Evolutionary conservation across 2,888 invertebrate genomes (phyloP), one percentile per base, ranked within the genome.

Genomic region (Argyra leucocephala): DNA sequence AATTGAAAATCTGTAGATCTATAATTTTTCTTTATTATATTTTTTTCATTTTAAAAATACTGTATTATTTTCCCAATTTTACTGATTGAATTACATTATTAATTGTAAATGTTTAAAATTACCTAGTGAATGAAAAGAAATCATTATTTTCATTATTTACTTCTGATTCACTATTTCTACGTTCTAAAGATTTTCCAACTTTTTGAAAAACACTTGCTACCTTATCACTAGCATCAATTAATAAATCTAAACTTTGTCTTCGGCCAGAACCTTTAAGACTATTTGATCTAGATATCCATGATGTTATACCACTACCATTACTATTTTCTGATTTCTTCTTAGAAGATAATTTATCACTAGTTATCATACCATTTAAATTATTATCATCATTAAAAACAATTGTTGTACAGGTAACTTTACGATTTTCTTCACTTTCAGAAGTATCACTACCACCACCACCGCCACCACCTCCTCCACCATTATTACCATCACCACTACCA

Each of bases 211-310:
- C 90, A 75, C 90, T 90, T 65, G 83, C 85, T 68, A 91, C 87
- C 73, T 88, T 86, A 76, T 90, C 90, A 57, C 90, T 86, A 0
- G 90, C 90, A 69, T 90, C 90, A 74, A 90, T 83, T 24, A 91
- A 75, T 67, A 89, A 86, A 72, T 91, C 91, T 37, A 91, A 79
- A 69, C 90, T 90, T 76, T 90, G 90, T 24, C 91, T 80, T 63
- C 89, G 81, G 66, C 67, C 73, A 22, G 74, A 74, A 36, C 69
- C 69, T 70, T 77, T 78, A 67, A 78, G 75, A 70, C 78, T 78
- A 64, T 76, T 78, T 62, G 78, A 78, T 36, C 79, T 73, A 10
- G 79, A 75, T 61, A 78, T 72, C 78, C 78, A 78, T 57, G 72
- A 71, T 9, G 69, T 70, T 22, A 72, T 70, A 18, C 71, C 70